Base-by-base conservation (phyloP, 2,113 vertebrate genomes). In the Xyrauchen texanus region DNA sequence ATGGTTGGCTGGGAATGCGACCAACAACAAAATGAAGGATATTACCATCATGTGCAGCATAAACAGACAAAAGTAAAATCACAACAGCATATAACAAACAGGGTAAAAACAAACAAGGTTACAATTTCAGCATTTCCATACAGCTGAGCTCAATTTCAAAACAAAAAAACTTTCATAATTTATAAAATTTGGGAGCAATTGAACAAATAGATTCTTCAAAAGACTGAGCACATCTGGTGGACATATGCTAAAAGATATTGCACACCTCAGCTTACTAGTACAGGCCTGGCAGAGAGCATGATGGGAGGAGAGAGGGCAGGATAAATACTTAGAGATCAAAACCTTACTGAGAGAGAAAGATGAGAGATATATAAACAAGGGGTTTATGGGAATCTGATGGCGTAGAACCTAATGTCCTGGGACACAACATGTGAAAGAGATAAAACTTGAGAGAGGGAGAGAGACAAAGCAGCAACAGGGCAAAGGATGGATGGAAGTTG, bases 161-260 rank as follows among this genome's bases (percentile, higher is more conserved):
- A 49, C 6, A 7, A 49, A 58, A 65, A 75, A 51, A 21, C 62
- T 45, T 8, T 66, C 47, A 65, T 45, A 42, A 42, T 68, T 15
- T 12, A 45, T 45, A 45, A 13, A 46, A 58, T 6, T 58, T 58
- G n/a, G 8, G 47, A 63, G 51, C 13, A 60, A 42, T 8, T 52
- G 10, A 65, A 80, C 53, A 10, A 73, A 61, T 13, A 46, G 21
- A 68, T 13, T 34, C 7, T 68, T n/a, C n/a, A 44, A 75, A 73
- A 72, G 12, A 75, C 46, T 67, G 15, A 77, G 34, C 16, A 55
- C 78, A 84, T 77, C 82, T 81, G 78, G 73, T 66, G 15, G 8
- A 52, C 73, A 80, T 68, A 55, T 81, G 73, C 61, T 60, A 57
- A 63, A 21, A 45, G 42, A 62, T 60, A 65, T 47, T 47, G 15